Evolutionary conservation across 2,113 vertebrate genomes (phyloP).

Genomic region (Egretta garzetta): DNA sequence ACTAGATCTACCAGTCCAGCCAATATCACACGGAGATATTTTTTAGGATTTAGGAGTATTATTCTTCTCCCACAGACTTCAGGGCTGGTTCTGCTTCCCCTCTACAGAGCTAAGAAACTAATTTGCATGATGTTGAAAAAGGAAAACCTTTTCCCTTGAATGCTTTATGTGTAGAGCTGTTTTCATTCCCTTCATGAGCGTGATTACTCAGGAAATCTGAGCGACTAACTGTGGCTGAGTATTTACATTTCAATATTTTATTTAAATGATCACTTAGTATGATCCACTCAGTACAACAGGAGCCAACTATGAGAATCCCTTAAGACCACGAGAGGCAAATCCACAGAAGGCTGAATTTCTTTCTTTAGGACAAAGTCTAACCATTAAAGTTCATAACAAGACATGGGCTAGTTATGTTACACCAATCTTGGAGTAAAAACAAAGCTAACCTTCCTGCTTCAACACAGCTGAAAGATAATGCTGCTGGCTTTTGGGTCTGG

Average conservation of each 20-base stretch:
- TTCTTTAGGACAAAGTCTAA: background rate
- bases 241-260: slow-evolving; percentile 56
- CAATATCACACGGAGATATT: background rate
- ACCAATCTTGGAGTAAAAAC: background rate
- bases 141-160: slow-evolving; percentile 7
- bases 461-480: background rate
- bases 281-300: background rate
- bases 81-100: background rate
- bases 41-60: background rate
- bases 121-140: slow-evolving; percentile 26
- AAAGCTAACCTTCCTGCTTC: background rate
- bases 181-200: background rate
- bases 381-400: background rate
- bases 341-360: background rate
- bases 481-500: background rate
- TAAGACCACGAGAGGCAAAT: background rate
- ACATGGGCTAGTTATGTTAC: background rate
- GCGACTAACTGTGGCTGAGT: background rate
- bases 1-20: background rate
- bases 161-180: background rate
- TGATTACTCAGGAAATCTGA: slow-evolving; percentile 12
- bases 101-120: slow-evolving; percentile 20
- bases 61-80: background rate
- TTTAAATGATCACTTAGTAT: slow-evolving; percentile 20
- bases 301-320: background rate